Percentiles rank a stretch among this genome's conserved stretches.
phyloP scores from a whole-genome alignment of 2,888 invertebrate genomes.

The Atrina japonica region DNA sequence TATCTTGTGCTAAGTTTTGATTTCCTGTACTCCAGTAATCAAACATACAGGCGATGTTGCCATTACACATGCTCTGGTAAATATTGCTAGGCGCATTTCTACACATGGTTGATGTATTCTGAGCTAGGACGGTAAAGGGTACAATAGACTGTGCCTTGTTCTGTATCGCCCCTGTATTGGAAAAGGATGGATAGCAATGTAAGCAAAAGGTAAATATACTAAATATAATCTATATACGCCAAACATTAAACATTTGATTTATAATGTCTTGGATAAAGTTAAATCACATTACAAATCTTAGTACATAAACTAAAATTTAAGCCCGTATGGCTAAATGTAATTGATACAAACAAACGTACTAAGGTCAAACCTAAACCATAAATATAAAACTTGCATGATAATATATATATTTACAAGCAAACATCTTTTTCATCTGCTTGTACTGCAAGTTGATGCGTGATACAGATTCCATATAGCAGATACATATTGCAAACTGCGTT shows the following conservation, averaged over 20 bases:
- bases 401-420: no score
- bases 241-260: neutral
- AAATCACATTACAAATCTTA: no score
- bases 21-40: conserved; percentile 19
- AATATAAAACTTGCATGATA: no score
- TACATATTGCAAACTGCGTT: no score
- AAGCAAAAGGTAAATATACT: neutral
- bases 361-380: no score
- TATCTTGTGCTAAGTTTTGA: neutral
- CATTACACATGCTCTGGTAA: neutral
- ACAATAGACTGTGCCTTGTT: neutral
- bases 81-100: neutral
- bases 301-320: no score
- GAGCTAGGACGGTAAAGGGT: neutral
- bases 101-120: conserved; percentile 11
- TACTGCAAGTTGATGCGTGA: no score
- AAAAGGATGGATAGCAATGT: neutral
- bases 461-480: no score
- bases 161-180: conserved; percentile 4
- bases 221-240: neutral
- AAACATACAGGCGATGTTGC: conserved; percentile 16
- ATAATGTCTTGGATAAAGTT: no score
- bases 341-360: no score
- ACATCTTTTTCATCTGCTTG: no score
- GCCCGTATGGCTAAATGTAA: no score